These are phyloP conservation scores for Berghia stephanieae DNA, from an alignment of 1,140 invertebrate genomes.

Conservation along the genomic window DNA sequence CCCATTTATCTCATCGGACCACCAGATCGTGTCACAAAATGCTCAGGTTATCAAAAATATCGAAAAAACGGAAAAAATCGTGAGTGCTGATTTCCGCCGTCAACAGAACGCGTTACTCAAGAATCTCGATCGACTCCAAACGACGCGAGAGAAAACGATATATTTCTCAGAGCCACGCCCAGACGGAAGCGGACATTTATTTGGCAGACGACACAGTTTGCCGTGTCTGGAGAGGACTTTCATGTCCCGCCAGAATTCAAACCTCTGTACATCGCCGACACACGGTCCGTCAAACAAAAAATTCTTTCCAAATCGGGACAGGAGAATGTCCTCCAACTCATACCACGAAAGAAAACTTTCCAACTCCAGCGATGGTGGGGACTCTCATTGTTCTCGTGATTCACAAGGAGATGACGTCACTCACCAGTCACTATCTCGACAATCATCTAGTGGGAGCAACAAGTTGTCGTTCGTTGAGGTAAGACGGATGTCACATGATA, in stretches of 20 bases:
- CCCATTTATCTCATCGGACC: neutral
- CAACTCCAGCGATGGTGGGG: no score
- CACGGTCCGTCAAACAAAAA: neutral
- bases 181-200: no score
- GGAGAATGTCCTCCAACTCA: no score
- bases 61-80: neutral
- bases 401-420: neutral
- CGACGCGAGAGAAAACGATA: neutral
- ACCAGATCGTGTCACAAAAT: neutral
- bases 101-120: neutral
- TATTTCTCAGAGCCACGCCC: no score
- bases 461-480: neutral
- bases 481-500: neutral
- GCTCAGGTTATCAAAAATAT: neutral
- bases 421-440: neutral
- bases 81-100: neutral
- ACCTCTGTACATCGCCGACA: neutral
- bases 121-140: neutral
- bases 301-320: no score
- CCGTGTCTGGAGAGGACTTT: neutral
- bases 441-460: neutral
- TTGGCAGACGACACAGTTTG: conserved; percentile 5
- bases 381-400: no score
- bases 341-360: no score
- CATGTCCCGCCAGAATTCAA: neutral